Evolutionary conservation across 2,797 vertebrate genomes (phyloP).

Genomic region (Hydrolagus colliei): DNA sequence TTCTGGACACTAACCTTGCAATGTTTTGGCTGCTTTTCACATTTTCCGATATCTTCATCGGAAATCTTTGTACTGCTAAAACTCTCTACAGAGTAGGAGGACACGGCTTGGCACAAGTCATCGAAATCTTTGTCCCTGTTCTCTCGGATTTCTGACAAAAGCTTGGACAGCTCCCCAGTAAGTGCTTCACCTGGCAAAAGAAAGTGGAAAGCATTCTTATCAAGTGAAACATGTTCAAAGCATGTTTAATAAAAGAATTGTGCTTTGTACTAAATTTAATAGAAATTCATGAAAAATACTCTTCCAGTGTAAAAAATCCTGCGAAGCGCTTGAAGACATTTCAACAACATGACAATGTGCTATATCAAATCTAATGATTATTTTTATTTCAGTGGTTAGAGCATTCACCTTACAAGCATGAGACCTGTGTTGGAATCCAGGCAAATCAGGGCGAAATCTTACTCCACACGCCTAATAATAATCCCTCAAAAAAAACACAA

Average conservation of each 20-base stretch:
- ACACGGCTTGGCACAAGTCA: constrained; percentile 88
- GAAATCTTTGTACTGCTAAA: constrained; percentile 73
- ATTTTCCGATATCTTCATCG: constrained; percentile 74
- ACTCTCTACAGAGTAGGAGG: constrained; percentile 86
- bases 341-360: too few relatives aligned
- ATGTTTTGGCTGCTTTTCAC: constrained; percentile 68
- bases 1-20: constrained; percentile 53
- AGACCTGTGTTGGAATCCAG: too few relatives aligned
- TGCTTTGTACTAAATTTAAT: background rate
- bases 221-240: background rate
- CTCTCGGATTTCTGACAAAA: constrained; percentile 89
- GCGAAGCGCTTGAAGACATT: too few relatives aligned
- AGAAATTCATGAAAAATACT: background rate
- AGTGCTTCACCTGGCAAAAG: constrained; percentile 70
- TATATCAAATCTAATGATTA: too few relatives aligned
- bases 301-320: too few relatives aligned
- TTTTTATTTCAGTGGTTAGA: too few relatives aligned
- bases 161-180: constrained; percentile 86
- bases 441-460: too few relatives aligned
- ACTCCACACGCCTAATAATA: too few relatives aligned
- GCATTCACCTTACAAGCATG: too few relatives aligned
- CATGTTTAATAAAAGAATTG: background rate
- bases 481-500: too few relatives aligned
- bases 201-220: background rate
- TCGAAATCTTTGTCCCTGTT: constrained; percentile 91